These are phyloP conservation scores for Plebejus anna DNA, from an alignment of 2,888 invertebrate species.

Conservation along the genomic window DNA sequence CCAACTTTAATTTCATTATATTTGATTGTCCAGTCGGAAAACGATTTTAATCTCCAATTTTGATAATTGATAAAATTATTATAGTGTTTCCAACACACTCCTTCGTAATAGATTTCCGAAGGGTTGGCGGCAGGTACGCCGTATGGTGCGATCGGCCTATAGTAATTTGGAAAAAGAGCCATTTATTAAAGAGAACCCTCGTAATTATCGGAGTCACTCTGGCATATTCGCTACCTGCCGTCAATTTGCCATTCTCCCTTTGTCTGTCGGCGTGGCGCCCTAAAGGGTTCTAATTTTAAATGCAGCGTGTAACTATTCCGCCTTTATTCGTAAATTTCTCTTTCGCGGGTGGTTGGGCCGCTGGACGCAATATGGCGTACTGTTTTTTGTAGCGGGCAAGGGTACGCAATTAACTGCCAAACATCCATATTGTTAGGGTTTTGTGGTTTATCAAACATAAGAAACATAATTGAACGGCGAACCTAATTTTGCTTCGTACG, in stretches of 20 bases:
- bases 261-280: conserved; percentile 79
- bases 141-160: conserved; percentile 76
- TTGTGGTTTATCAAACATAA: conserved; percentile 49
- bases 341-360: conserved; percentile 74
- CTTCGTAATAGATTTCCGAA: conserved; percentile 47
- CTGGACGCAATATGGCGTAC: conserved; percentile 76
- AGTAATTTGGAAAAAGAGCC: conserved; percentile 76
- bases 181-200: conserved; percentile 77
- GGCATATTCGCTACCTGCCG: conserved; percentile 78
- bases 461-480: conserved; percentile 6
- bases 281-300: conserved; percentile 80
- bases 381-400: conserved; percentile 62
- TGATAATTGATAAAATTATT: conserved; percentile 19
- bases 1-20: not conserved
- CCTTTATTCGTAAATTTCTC: conserved; percentile 76
- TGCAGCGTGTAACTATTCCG: conserved; percentile 75
- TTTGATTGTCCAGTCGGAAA: not conserved
- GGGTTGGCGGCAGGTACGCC: conserved; percentile 75
- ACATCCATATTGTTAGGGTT: conserved; percentile 58
- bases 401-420: conserved; percentile 74
- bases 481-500: not conserved
- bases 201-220: conserved; percentile 74
- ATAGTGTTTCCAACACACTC: conserved; percentile 31
- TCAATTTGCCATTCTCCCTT: conserved; percentile 77
- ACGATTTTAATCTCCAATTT: conserved; percentile 12